Conservation (phyloP, 2,888 invertebrate genomes). For the Meliscaeva auricollis region DNA sequence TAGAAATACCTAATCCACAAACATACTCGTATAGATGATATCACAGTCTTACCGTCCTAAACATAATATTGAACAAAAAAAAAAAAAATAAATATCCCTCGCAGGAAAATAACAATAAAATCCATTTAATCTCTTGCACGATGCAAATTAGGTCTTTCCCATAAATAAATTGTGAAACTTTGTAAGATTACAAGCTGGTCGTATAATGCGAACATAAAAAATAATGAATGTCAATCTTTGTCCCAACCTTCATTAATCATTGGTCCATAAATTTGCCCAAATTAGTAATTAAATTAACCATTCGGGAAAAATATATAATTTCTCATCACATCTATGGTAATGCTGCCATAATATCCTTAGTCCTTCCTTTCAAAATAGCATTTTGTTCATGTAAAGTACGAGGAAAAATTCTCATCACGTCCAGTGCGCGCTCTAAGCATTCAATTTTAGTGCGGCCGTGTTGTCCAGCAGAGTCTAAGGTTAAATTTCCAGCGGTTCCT, state of each 20-base stretch:
- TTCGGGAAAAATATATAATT: slow-evolving; percentile 38
- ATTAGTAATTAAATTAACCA: slow-evolving; percentile 59
- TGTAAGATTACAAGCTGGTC: not conserved
- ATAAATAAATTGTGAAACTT: slow-evolving; percentile 8
- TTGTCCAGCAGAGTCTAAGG: slow-evolving; percentile 35
- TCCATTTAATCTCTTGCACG: not conserved
- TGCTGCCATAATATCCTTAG: slow-evolving; percentile 60
- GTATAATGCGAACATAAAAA: slow-evolving; percentile 12
- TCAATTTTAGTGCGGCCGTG: slow-evolving; percentile 58
- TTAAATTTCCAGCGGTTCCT: slow-evolving; percentile 53
- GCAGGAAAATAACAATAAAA: not conserved
- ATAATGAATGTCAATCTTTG: slow-evolving; percentile 37
- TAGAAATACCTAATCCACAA: too few species aligned
- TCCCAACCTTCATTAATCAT: slow-evolving; percentile 43
- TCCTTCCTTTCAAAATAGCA: not conserved
- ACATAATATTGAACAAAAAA: not conserved
- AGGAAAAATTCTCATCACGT: slow-evolving; percentile 58
- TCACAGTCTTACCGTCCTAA: too few species aligned
- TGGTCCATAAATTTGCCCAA: slow-evolving; percentile 41
- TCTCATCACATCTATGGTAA: slow-evolving; percentile 54
- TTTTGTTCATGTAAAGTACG: not conserved
- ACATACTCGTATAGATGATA: too few species aligned
- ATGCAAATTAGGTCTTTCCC: slow-evolving; percentile 11
- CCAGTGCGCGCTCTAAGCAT: slow-evolving; percentile 35
- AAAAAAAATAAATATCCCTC: not conserved